Evolutionary conservation across 1,140 invertebrate genomes (phyloP).

Genomic region (Pseudomyrmex sp.): DNA sequence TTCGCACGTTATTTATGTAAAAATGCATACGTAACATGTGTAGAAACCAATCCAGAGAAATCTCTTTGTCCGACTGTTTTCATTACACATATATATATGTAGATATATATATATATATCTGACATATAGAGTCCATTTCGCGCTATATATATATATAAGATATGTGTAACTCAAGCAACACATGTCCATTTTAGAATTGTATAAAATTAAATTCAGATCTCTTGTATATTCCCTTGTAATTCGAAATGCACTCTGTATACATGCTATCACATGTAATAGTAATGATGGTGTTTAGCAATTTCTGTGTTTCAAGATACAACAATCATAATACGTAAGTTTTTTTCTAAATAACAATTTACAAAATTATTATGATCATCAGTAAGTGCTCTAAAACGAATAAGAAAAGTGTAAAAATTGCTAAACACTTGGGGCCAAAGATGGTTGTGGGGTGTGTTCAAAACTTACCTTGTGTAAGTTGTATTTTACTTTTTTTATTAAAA

Average conservation of each 20-base stretch:
- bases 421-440: constrained; percentile 82
- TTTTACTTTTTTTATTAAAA: constrained; percentile 47
- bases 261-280: constrained; percentile 78
- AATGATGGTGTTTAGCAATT: constrained; percentile 78
- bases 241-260: constrained; percentile 70
- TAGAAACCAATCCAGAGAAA: constrained; percentile 57
- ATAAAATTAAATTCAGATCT: too few relatives aligned
- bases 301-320: constrained; percentile 34
- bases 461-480: constrained; percentile 77
- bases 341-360: constrained; percentile 69
- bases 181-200: too few relatives aligned
- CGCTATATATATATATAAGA: constrained; percentile 47
- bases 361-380: background rate
- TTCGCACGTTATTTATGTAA: background rate
- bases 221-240: constrained; percentile 53
- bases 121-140: constrained; percentile 73
- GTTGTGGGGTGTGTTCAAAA: constrained; percentile 83
- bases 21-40: background rate
- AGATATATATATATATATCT: constrained; percentile 75
- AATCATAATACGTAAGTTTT: background rate
- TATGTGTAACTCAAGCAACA: background rate
- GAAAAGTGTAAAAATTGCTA: constrained; percentile 71
- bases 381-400: background rate
- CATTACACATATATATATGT: constrained; percentile 73
- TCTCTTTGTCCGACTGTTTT: constrained; percentile 77